phyloP scores from a whole-genome alignment of 1,140 invertebrate species.

The Oedothorax gibbosus region DNA sequence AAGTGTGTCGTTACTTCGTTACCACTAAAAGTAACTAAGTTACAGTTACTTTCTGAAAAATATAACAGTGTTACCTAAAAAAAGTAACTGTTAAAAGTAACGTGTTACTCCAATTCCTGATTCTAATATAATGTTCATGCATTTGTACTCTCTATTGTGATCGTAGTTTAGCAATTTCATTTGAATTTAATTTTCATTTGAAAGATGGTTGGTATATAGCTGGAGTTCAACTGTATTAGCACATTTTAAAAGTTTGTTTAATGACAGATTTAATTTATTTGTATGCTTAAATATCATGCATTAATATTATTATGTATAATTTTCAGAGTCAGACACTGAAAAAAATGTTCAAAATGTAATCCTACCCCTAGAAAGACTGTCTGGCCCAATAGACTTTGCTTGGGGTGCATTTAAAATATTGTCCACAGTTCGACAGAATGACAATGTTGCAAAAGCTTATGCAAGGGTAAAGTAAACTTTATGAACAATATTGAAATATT shows the following conservation, averaged over 20 bases:
- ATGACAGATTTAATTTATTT: conserved; percentile 36
- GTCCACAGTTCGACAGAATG: conserved; percentile 81
- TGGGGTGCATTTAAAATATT: conserved; percentile 88
- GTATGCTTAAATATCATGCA: not conserved
- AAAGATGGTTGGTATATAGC: too few relatives aligned
- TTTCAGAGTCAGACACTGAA: conserved; percentile 63
- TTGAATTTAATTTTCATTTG: too few relatives aligned
- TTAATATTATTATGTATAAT: not conserved
- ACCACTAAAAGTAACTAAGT: too few relatives aligned
- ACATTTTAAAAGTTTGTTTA: not conserved
- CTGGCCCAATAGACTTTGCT: conserved; percentile 81
- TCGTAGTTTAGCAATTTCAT: too few relatives aligned
- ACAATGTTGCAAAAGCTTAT: conserved; percentile 83
- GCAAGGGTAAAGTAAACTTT: conserved; percentile 70
- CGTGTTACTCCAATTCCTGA: too few relatives aligned
- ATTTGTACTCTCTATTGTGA: too few relatives aligned
- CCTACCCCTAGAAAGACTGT: conserved; percentile 79
- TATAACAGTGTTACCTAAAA: too few relatives aligned
- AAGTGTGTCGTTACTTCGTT: too few relatives aligned
- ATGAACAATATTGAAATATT: not conserved
- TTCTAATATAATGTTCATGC: too few relatives aligned
- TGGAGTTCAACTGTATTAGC: too few relatives aligned
- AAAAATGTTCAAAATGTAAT: conserved; percentile 82
- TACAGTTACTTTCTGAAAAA: too few relatives aligned
- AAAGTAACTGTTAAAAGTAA: too few relatives aligned